Base-by-base conservation (phyloP, 2,888 invertebrate species). In the Hydraecia micacea region DNA sequence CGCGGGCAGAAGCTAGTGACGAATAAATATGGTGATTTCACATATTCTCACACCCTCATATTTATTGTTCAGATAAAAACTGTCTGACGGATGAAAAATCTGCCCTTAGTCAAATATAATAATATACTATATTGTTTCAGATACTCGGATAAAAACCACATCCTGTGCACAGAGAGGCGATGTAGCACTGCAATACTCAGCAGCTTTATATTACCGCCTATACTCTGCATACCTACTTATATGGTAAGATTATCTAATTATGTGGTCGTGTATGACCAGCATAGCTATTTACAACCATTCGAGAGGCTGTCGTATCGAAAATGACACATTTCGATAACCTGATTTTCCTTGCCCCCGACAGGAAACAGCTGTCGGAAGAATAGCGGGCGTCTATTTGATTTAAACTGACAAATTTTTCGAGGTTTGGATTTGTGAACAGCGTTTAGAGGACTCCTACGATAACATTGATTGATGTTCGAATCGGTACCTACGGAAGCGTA, bases 171-270 rank as follows among this genome's bases (percentile, higher is more conserved):
- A 42, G 97, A 98, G 90, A 96, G 97, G 52, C 97, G 98, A 79
- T 99, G 99, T 91, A 98, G 98, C 76, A 95, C 97, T 65, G 98
- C 98, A 21, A 98, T 99, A 78, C 93, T 98, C 39, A 97, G 97
- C 89, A 98, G 98, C 85, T 98, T 98, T 92, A 91, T 98, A 74
- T 96, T 98, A 25, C 98, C 99, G 6, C 97, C 98, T 0, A 95
- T 99, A 75, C 97, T 99, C 36, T 99, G 99, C 93, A 97, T 98
- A 77, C 99, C 99, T 0, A 98, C 98, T 72, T 98, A 98, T 93
- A 97, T 99, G 93, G 98, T 97, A 90, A 94, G 94, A 81, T 52
- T 36, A 32, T 58, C 6, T 68, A 11, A 8, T 25, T 63, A 36
- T 2, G 63, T 5, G 5, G 36, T 63, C 11, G 63, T 36, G 11